Evolutionary conservation across 2,888 invertebrate species (phyloP).

Genomic region (Xiphydria camelus): DNA sequence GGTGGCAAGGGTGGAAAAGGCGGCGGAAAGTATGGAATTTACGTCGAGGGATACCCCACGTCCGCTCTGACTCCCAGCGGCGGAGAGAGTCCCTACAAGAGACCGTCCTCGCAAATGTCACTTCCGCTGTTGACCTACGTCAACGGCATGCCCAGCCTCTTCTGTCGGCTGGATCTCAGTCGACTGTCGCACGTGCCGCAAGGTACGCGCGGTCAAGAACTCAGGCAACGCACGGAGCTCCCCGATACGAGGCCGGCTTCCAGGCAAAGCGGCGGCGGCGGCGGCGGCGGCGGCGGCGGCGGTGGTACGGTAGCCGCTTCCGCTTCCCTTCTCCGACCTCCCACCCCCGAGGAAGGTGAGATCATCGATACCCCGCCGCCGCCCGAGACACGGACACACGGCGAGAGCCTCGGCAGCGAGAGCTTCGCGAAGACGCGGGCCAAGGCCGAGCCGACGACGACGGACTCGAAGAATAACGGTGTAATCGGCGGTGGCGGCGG

Average conservation of each 20-base stretch:
- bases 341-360: conserved; percentile 55
- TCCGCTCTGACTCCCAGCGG: conserved; percentile 50
- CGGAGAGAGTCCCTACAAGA: conserved; percentile 58
- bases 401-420: conserved; percentile 11
- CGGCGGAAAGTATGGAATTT: conserved; percentile 67
- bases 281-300: conserved; percentile 9
- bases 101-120: conserved; percentile 43
- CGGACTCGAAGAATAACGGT: conserved; percentile 29
- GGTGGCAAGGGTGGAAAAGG: conserved; percentile 69
- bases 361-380: conserved; percentile 45
- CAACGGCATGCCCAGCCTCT: conserved; percentile 49
- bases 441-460: conserved; percentile 27
- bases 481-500: conserved; percentile 22
- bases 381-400: conserved; percentile 34
- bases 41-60: conserved; percentile 53
- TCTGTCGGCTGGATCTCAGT: conserved; percentile 58
- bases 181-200: conserved; percentile 52
- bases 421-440: conserved; percentile 19
- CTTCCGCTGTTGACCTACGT: conserved; percentile 40
- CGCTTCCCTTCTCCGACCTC: conserved; percentile 53
- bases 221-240: conserved; percentile 59
- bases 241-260: conserved; percentile 59
- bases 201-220: conserved; percentile 57
- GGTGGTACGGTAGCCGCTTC: conserved; percentile 43
- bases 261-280: conserved; percentile 29